Conservation (phyloP, 1,140 invertebrate genomes). For the Penaeus japonicus region DNA sequence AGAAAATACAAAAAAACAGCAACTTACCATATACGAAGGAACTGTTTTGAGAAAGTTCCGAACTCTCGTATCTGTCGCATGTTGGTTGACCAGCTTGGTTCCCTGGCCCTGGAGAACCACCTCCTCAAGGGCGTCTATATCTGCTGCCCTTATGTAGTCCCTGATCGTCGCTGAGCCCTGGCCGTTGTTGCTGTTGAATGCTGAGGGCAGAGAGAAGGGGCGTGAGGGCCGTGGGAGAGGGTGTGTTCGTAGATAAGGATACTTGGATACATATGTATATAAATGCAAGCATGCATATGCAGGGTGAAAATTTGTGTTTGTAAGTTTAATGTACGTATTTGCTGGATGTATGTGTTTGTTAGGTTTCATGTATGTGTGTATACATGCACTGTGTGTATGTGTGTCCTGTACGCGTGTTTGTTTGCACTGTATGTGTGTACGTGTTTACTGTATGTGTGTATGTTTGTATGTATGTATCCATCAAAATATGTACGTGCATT, state of each 20-base stretch:
- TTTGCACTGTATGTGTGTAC: too few relatives aligned
- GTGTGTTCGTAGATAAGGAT: too few relatives aligned
- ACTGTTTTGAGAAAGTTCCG: conserved; percentile 84
- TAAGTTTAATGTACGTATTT: neutral
- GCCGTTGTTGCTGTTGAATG: conserved; percentile 59
- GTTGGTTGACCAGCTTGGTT: conserved; percentile 78
- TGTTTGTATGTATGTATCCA: neutral
- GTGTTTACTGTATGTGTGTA: too few relatives aligned
- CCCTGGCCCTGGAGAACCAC: conserved; percentile 88
- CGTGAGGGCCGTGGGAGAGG: neutral
- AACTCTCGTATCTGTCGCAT: conserved; percentile 80
- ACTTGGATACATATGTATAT: conserved; percentile 1
- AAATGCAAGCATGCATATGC: neutral
- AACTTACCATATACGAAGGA: conserved; percentile 83
- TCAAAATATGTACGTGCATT: too few relatives aligned
- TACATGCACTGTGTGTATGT: neutral
- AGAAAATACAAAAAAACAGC: neutral
- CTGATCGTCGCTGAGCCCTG: conserved; percentile 74
- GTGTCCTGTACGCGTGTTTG: neutral
- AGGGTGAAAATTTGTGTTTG: neutral
- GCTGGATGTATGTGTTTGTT: neutral
- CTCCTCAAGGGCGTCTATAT: conserved; percentile 81
- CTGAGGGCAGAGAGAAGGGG: neutral
- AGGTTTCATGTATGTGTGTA: neutral
- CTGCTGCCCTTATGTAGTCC: conserved; percentile 90